Percentiles rank a stretch among this genome's conserved stretches.
These are phyloP conservation scores for Xyrichtys novacula DNA, from an alignment of 2,797 vertebrate species.

Conservation along the genomic window DNA sequence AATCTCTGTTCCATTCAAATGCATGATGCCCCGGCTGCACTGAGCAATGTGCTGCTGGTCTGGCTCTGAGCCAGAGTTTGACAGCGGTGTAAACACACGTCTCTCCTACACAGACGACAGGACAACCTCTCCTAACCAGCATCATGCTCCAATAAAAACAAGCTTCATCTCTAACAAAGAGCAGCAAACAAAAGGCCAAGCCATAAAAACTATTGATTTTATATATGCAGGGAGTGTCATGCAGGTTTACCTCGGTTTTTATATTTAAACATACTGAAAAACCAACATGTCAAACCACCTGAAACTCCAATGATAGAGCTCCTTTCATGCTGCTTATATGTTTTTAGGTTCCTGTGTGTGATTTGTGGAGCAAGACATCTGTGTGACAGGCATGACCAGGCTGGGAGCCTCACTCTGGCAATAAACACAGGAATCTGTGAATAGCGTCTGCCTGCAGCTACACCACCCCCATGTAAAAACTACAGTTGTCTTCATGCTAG, in stretches of 20 bases:
- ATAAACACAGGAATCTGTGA: constrained; percentile 40
- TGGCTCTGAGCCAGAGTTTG: constrained; percentile 50
- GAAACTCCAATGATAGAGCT: constrained; percentile 20
- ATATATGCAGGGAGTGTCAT: too few species aligned
- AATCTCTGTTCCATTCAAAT: constrained; percentile 44
- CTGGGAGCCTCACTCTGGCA: constrained; percentile 45
- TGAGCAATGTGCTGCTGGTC: constrained; percentile 53
- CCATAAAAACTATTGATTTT: too few species aligned
- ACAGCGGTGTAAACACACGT: constrained; percentile 35
- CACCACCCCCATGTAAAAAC: constrained; percentile 29
- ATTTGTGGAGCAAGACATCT: constrained; percentile 68
- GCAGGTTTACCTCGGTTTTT: background rate
- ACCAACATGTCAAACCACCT: background rate
- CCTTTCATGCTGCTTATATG: constrained; percentile 34
- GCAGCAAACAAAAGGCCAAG: background rate
- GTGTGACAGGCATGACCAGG: constrained; percentile 72
- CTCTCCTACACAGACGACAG: constrained; percentile 21
- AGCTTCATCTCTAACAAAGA: background rate
- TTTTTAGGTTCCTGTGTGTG: constrained; percentile 28
- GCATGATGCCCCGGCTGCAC: constrained; percentile 8
- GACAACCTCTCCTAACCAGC: background rate
- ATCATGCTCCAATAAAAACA: constrained; percentile 3
- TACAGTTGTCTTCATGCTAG: constrained; percentile 25
- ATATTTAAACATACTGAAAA: background rate
- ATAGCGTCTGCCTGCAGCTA: constrained; percentile 15